phyloP scores from a whole-genome alignment of 2,113 vertebrate genomes.

The Dasyprocta punctata region DNA sequence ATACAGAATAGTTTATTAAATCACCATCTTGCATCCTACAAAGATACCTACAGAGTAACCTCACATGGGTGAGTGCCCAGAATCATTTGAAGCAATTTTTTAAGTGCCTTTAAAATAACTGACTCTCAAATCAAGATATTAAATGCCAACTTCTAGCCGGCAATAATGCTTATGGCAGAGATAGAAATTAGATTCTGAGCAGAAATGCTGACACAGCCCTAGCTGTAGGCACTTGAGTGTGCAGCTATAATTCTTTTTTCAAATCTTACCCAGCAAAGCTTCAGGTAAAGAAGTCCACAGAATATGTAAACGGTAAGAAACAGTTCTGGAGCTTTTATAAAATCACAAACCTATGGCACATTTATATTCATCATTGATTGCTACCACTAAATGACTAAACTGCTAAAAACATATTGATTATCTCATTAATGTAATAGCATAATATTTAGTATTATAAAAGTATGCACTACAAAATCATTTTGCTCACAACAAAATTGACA shows the following conservation, averaged over 20 bases:
- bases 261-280: slow-evolving; percentile 54
- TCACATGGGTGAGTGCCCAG: slow-evolving; percentile 31
- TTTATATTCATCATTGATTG: slow-evolving; percentile 25
- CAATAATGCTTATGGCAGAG: slow-evolving; percentile 65
- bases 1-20: slow-evolving; percentile 28
- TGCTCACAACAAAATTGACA: background rate
- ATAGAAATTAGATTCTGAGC: slow-evolving; percentile 67
- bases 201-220: slow-evolving; percentile 70
- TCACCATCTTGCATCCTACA: background rate
- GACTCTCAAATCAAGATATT: slow-evolving; percentile 68
- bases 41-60: background rate
- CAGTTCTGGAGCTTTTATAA: background rate
- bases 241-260: slow-evolving; percentile 68
- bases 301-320: slow-evolving; percentile 48
- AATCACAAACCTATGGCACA: slow-evolving; percentile 36
- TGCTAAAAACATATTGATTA: slow-evolving; percentile 38
- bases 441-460: background rate
- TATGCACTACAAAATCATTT: background rate
- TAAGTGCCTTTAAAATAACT: slow-evolving; percentile 68
- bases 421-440: background rate
- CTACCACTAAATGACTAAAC: slow-evolving; percentile 2
- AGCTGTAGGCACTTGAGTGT: slow-evolving; percentile 52
- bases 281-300: slow-evolving; percentile 33
- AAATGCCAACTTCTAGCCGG: slow-evolving; percentile 65
- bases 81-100: slow-evolving; percentile 58